These are phyloP conservation scores for Ondatra zibethicus DNA, from an alignment of 2,113 vertebrate species.

Conservation along the genomic window DNA sequence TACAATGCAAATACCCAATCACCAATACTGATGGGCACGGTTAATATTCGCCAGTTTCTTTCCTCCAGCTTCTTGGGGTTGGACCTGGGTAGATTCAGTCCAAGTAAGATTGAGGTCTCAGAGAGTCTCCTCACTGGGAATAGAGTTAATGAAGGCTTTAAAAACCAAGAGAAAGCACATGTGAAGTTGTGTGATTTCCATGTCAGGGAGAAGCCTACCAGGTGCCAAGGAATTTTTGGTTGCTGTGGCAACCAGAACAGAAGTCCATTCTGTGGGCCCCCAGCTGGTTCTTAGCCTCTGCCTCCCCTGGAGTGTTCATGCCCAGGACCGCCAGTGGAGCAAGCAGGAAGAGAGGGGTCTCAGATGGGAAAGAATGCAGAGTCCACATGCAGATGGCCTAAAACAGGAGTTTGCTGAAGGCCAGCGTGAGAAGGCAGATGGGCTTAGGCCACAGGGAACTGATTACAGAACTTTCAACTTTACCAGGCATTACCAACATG, in stretches of 20 bases:
- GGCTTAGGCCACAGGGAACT: not conserved
- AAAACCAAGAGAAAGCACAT: not conserved
- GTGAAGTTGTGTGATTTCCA: not conserved
- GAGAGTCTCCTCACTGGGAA: not conserved
- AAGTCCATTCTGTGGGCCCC: not conserved
- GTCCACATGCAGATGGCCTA: too few relatives aligned
- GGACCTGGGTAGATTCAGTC: not conserved
- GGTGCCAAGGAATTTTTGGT: not conserved
- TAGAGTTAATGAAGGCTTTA: not conserved
- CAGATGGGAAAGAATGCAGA: not conserved
- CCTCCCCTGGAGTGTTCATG: too few relatives aligned
- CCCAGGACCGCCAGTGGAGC: not conserved
- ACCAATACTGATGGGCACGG: accelerated
- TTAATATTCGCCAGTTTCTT: not conserved
- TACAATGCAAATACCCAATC: not conserved
- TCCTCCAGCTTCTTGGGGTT: not conserved
- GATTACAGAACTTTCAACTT: not conserved
- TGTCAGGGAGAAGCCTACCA: not conserved
- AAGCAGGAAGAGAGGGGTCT: not conserved
- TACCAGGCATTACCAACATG: not conserved
- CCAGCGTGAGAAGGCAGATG: too few relatives aligned
- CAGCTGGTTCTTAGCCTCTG: not conserved
- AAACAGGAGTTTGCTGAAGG: not conserved
- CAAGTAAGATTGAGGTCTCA: not conserved
- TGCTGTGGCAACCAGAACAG: not conserved